A percentile compares a stretch with the other conserved stretches of the same genome.
These are phyloP conservation scores for Hypsopygia costalis DNA, from an alignment of 2,888 invertebrate species.

Conservation along the genomic window DNA sequence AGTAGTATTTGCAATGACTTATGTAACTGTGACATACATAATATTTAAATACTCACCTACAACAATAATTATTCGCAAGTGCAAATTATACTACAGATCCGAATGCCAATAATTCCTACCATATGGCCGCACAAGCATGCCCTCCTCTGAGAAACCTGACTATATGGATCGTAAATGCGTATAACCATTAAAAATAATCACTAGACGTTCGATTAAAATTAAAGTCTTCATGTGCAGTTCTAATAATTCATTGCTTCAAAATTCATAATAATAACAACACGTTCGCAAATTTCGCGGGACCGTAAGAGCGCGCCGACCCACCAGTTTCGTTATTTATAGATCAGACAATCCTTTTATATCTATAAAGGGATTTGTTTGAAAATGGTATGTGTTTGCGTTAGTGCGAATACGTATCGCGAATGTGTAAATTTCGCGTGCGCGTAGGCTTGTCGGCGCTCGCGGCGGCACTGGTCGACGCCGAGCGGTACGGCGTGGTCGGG, in stretches of 20 bases:
- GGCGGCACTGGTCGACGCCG: conserved; percentile 9
- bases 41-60: too few relatives aligned
- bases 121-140: conserved; percentile 1
- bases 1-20: too few relatives aligned
- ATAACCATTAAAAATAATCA: conserved; percentile 30
- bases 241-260: conserved; percentile 36
- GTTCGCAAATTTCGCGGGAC: conserved; percentile 44
- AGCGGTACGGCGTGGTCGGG: conserved; percentile 8
- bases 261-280: conserved; percentile 29
- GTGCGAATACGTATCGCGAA: conserved; percentile 47
- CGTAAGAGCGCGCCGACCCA: conserved; percentile 29
- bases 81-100: background rate
- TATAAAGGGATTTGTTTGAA: conserved; percentile 47
- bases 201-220: conserved; percentile 32
- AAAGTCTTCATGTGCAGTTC: conserved; percentile 39
- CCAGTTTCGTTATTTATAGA: conserved; percentile 51
- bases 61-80: too few relatives aligned
- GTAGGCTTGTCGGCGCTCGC: conserved; percentile 19
- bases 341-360: conserved; percentile 30
- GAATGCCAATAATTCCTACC: conserved; percentile 1
- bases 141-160: conserved; percentile 16
- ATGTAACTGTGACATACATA: too few relatives aligned
- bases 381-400: conserved; percentile 37
- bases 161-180: conserved; percentile 14
- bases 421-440: conserved; percentile 59